These are phyloP conservation scores for Drosophila biarmipes DNA, from an alignment of 1,140 invertebrate species.

Conservation along the genomic window DNA sequence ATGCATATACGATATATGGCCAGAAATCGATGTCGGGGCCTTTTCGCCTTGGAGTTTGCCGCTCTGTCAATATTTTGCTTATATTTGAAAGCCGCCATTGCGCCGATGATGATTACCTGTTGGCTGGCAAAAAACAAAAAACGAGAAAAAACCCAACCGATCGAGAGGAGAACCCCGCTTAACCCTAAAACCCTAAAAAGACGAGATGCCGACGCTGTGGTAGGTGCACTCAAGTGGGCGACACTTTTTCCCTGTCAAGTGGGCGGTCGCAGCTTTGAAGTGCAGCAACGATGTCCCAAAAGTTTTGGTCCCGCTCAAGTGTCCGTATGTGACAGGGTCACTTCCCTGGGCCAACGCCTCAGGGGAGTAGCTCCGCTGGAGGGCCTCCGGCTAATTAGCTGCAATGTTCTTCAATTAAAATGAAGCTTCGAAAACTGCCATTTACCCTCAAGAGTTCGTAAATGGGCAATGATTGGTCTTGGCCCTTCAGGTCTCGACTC, in stretches of 20 bases:
- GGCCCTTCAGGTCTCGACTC: constrained; percentile 25
- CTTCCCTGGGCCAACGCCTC: constrained; percentile 7
- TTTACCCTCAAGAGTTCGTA: constrained; percentile 36
- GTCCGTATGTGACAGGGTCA: constrained; percentile 44
- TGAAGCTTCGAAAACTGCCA: constrained; percentile 33
- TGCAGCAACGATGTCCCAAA: constrained; percentile 57
- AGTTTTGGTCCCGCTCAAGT: constrained; percentile 40
- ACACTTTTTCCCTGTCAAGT: constrained; percentile 66
- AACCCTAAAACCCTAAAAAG: constrained; percentile 26
- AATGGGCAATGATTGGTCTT: constrained; percentile 29
- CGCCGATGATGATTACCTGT: constrained; percentile 63
- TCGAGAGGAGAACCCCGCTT: constrained; percentile 9
- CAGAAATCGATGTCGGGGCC: constrained; percentile 57
- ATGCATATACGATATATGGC: constrained; percentile 49
- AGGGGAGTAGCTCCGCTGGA: background rate
- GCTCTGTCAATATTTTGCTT: constrained; percentile 84
- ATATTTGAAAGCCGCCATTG: constrained; percentile 57
- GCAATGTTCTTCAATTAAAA: constrained; percentile 69
- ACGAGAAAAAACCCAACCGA: constrained; percentile 7
- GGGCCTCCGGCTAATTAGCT: constrained; percentile 54
- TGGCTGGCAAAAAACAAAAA: constrained; percentile 46
- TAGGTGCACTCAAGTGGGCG: constrained; percentile 76
- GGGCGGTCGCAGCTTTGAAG: constrained; percentile 62
- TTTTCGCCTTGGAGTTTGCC: constrained; percentile 73
- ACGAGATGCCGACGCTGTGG: constrained; percentile 57